Conservation (phyloP, 2,113 vertebrate genomes). For the Crotalus tigris region DNA sequence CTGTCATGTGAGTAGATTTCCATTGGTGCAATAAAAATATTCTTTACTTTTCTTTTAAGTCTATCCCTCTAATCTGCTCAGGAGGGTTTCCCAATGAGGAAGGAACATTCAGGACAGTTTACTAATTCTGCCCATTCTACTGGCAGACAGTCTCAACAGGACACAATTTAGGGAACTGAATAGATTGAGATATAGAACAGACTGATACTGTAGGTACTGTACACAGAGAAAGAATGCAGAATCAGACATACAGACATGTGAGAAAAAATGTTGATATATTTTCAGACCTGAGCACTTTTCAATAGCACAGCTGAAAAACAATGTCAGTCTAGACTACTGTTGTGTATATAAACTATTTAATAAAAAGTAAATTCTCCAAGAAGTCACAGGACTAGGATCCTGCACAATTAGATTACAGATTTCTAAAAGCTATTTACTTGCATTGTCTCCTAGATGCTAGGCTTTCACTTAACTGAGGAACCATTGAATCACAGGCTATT, state of each 20-base stretch:
- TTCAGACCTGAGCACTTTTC: neutral
- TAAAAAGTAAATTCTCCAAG: neutral
- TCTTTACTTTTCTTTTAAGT: neutral
- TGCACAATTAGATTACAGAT: conserved; percentile 5
- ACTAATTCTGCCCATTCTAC: neutral
- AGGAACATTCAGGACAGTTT: neutral
- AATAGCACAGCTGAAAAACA: neutral
- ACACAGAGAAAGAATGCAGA: neutral
- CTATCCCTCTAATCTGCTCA: neutral
- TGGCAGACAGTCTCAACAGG: neutral
- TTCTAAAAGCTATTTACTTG: conserved; percentile 12
- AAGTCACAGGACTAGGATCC: neutral
- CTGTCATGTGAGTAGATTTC: neutral
- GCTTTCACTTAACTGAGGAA: neutral
- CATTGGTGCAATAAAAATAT: neutral
- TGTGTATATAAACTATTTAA: neutral
- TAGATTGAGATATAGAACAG: neutral
- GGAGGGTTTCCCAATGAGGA: neutral
- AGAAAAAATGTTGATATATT: neutral
- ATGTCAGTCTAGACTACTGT: neutral
- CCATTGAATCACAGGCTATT: conserved; percentile 55
- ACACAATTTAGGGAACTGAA: neutral
- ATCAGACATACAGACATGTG: neutral
- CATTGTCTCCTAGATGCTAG: neutral
- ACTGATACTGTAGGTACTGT: neutral